These are phyloP conservation scores for Heliconius congener DNA, from an alignment of 1,140 invertebrate species.

Conservation along the genomic window DNA sequence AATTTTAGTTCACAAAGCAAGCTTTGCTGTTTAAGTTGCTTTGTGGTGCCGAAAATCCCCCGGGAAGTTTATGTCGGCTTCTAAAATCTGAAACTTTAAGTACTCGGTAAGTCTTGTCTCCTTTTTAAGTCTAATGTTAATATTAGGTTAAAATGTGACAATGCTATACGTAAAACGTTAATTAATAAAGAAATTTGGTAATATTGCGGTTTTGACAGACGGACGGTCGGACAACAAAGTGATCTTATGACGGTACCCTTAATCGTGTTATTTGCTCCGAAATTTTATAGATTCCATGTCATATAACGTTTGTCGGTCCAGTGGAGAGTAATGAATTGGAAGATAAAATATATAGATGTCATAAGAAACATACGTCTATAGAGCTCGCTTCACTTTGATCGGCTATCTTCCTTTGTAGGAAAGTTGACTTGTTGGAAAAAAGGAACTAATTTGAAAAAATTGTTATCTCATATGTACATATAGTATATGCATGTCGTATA, in stretches of 20 bases:
- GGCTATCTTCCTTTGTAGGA: not conserved
- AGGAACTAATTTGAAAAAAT: not conserved
- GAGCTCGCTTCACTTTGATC: not conserved
- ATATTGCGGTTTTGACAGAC: no score
- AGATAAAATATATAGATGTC: slow-evolving; percentile 5
- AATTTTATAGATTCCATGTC: not conserved
- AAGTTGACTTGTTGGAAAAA: not conserved
- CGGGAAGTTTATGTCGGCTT: not conserved
- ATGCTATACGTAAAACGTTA: not conserved
- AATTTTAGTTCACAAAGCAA: not conserved
- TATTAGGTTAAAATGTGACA: not conserved
- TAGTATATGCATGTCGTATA: not conserved
- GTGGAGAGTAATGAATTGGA: slow-evolving; percentile 7
- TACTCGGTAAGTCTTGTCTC: not conserved
- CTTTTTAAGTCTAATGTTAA: not conserved
- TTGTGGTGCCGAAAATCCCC: not conserved
- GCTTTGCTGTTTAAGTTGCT: not conserved
- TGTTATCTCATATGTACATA: not conserved
- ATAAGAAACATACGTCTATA: slow-evolving; percentile 6
- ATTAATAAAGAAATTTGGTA: not conserved
- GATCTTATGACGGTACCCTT: no score
- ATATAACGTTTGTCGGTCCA: slow-evolving; percentile 4
- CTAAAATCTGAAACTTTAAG: not conserved
- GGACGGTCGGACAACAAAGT: no score
- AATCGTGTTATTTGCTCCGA: not conserved